Evolutionary conservation across 2,797 vertebrate species (phyloP), one percentile per base, ranked within the genome.

Genomic region (Eulemur rubriventer): DNA sequence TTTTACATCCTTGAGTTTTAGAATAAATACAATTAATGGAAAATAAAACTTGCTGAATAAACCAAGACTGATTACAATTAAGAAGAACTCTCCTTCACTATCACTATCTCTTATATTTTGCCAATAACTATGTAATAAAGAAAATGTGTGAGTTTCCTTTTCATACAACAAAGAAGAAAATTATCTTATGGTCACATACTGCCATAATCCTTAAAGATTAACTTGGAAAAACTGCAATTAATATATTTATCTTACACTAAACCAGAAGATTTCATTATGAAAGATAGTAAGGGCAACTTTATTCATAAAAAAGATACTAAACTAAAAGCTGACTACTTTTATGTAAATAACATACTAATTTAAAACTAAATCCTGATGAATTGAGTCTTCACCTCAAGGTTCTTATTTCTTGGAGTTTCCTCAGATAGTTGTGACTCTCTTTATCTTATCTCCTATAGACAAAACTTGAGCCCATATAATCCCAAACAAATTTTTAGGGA

Each of bases 391-490:
- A 80, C 6, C 35, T 79, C n/a, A 43, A 57, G n/a, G 55, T 82
- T 97, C 81, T 93, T 89, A 91, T 88, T 91, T 92, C 76, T 41
- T 86, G 55, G 52, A 67, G 13, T 89, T 43, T 93, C 61, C 38
- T 75, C 52, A 89, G 87, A 89, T 24, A 94, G 70, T 81, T 94
- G 43, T 72, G 89, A 76, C 22, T 93, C 17, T 82, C 59, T 91
- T 55, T 69, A 89, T 41, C 26, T 93, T 96, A 87, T 75, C 70
- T 90, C 35, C 41, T 85, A 91, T 13, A 96, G 75, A 96, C 79
- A 95, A 94, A 52, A 88, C n/a, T 91, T 96, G 16, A 94, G 76
- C 11, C 82, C 76, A 92, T 41, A 89, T 78, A 96, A 97, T 98
- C 96, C 85, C 67, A 94, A 96, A 82, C 48, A 95, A 95, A 95